Evolutionary conservation across 2,113 vertebrate genomes (phyloP), one percentile per base, ranked within the genome.

Genomic region (Datnioides undecimradiatus): DNA sequence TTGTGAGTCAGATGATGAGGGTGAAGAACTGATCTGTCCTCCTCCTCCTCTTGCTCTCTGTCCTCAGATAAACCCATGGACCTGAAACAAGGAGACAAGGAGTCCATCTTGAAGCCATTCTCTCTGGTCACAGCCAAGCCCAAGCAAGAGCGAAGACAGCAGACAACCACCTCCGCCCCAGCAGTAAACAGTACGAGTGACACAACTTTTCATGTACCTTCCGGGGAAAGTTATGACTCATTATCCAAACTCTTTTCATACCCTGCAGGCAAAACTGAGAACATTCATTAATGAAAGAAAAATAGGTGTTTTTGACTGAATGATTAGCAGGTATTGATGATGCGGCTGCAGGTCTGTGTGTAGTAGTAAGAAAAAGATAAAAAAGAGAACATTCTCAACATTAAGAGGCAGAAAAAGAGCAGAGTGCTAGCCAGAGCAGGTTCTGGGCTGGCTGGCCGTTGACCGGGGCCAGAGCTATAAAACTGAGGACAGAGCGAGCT

Each of bases 1-100:
- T 66, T 79, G 49, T 80, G 88, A 91, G 79, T 91, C 91, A 89
- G 80, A 90, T 82, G 81, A 83, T 58, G 64, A 84, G 34, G 60
- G 60, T 68, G 83, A 89, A 79, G 59, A 79, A 68, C 82, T 88
- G 79, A 88, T 85, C 81, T 75, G 40, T 82, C 75, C 73, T 83
- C 81, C 83, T 82, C 77, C 82, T 76, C 33, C 76, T 57, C 0
- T 59, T 76, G 6, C 76, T 69, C 65, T 76, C 46, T 92, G 87
- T 88, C 87, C 88, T 85, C 87, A 94, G 93, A 91, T 83, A 93
- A 92, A 91, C 86, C 76, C 76, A 86, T 88, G 70, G 89, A 92
- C 68, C 79, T 91, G 34, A 93, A 92, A 79, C 83, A 89, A 70
- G 84, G 80, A 77, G 90, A 90, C 45, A 91, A 92, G 76, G 88